phyloP scores from a whole-genome alignment of 1,140 invertebrate genomes.

The Trigoniulus corallinus region DNA sequence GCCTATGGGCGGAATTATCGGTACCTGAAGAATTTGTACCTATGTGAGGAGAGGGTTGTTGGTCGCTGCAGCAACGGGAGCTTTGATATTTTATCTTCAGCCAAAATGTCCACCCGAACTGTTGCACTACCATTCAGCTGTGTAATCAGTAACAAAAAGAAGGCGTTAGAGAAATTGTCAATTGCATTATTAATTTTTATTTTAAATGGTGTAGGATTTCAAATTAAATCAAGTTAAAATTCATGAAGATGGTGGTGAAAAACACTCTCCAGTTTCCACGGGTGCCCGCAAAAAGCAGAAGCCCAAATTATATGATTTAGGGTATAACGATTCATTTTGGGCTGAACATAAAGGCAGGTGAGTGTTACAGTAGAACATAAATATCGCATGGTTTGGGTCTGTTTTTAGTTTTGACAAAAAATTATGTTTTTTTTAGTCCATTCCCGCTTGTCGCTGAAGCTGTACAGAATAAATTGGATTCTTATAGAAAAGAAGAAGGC shows the following conservation, averaged over 20 bases:
- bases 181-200: background rate
- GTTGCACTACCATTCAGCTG: no score
- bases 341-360: slow-evolving; percentile 63
- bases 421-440: slow-evolving; percentile 50
- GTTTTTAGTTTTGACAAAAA: slow-evolving; percentile 8
- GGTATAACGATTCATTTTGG: slow-evolving; percentile 82
- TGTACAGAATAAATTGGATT: slow-evolving; percentile 93
- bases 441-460: slow-evolving; percentile 96
- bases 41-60: no score
- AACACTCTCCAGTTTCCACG: no score
- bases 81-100: no score
- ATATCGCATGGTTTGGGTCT: slow-evolving; percentile 4
- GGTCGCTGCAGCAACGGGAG: no score
- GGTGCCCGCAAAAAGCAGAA: slow-evolving; percentile 32
- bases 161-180: slow-evolving; percentile 2
- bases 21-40: no score
- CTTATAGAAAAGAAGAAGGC: slow-evolving; percentile 82
- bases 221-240: slow-evolving; percentile 72
- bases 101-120: no score
- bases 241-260: slow-evolving; percentile 43
- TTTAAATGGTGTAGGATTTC: slow-evolving; percentile 38
- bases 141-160: no score
- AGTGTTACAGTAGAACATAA: slow-evolving; percentile 3
- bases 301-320: slow-evolving; percentile 78
- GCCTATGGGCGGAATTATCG: no score